Evolutionary conservation across 2,888 invertebrate species (phyloP).

Genomic region (Meiosimyza platycephala): DNA sequence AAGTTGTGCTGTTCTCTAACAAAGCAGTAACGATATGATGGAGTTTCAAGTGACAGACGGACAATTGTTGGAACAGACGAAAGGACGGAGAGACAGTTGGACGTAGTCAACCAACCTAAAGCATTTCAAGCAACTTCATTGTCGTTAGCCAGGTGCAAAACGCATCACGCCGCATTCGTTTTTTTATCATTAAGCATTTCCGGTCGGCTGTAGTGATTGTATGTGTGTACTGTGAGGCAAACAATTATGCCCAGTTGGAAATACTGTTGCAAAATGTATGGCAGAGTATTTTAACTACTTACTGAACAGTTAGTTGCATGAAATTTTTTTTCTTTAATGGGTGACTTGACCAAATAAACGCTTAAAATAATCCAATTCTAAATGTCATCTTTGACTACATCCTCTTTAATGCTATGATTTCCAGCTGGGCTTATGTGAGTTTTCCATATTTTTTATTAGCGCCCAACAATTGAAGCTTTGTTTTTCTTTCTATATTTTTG

Average conservation of each 20-base stretch:
- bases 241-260: no score
- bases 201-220: constrained; percentile 5
- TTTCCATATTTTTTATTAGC: no score
- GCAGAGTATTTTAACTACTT: no score
- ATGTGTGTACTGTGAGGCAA: background rate
- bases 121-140: background rate
- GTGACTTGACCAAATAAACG: no score
- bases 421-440: no score
- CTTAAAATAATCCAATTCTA: no score
- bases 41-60: constrained; percentile 10
- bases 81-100: background rate
- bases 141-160: constrained; percentile 29
- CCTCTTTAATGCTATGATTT: no score
- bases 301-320: no score
- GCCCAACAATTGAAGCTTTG: background rate
- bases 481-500: constrained; percentile 8
- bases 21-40: background rate
- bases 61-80: background rate
- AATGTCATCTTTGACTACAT: no score
- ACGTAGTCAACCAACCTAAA: background rate
- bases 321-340: no score
- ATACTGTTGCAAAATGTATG: no score
- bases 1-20: background rate
- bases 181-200: constrained; percentile 29
- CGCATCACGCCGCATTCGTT: constrained; percentile 19